Base-by-base conservation (phyloP, 2,113 vertebrate species). In the Merops nubicus region DNA sequence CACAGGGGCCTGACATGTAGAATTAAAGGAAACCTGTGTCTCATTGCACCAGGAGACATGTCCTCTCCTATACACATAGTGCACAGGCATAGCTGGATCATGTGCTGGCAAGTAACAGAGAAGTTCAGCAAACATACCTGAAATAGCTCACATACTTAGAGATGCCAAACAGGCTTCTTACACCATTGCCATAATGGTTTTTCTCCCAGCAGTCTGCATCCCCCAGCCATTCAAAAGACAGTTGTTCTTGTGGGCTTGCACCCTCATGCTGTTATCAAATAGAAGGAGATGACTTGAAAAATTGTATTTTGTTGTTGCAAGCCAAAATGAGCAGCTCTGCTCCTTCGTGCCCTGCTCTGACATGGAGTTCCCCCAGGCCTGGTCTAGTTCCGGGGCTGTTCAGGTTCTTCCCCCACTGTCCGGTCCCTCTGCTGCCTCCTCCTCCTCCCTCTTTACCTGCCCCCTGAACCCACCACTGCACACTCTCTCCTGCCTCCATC, bases 81-180 rank as follows among this genome's bases (percentile, higher is more conserved):
- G 74, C 51, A 54, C 34, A 85, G 63, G 64, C 86, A 79, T 43
- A 75, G 74, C 74, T 90, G 4, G 40, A 53, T 93, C 91, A 36
- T 91, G 91, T 94, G 69, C 73, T 91, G 87, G 93, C 96, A 95
- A 93, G 94, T 76, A 92, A 94, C 0, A 0, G 87, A 94, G 91
- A 87, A 75, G 40, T 48, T 76, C 28, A 94, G 84, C 84, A 96
- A 91, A 85, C 93, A 95, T 95, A 96, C 89, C 91, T 95, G 94
- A 68, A 89, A 96, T 95, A 87, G 36, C 69, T 92, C 65, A 64
- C 87, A 85, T 94, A 63, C 48, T 89, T 36, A 48, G 31, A 54
- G 65, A 81, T 82, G 69, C 65, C 93, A 72, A 78, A 89, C 62
- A 79, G n/a, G 53, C 60, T 92, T n/a, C 1, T 88, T 67, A 54